These are phyloP conservation scores for Antheraea assamensis DNA, from an alignment of 2,888 invertebrate genomes.

Conservation along the genomic window DNA sequence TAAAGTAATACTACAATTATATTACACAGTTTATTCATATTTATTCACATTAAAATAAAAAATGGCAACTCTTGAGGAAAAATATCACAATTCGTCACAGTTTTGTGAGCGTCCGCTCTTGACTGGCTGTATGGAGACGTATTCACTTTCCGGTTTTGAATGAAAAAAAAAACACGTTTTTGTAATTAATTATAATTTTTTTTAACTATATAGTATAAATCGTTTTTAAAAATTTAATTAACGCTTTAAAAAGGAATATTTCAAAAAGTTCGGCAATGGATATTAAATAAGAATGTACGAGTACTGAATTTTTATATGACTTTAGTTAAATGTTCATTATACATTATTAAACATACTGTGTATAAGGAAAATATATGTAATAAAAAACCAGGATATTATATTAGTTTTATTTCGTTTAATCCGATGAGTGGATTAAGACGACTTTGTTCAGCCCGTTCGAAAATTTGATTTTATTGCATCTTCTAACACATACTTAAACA, in stretches of 20 bases:
- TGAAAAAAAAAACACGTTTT: background rate
- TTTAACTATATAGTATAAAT: no score
- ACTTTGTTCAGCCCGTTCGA: no score
- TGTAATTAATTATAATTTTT: no score
- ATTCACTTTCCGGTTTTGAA: background rate
- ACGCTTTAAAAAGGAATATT: background rate
- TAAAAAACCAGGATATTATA: background rate
- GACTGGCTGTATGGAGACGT: background rate
- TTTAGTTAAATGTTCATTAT: background rate
- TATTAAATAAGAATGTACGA: no score
- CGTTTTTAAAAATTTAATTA: no score
- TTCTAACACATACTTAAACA: no score
- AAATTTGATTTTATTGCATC: no score
- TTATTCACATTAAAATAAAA: constrained; percentile 1
- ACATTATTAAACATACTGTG: background rate
- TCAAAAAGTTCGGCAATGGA: no score
- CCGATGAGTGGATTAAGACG: no score
- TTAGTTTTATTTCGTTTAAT: background rate
- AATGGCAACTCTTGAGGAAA: background rate
- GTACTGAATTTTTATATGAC: no score
- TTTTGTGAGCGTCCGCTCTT: background rate
- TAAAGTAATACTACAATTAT: background rate
- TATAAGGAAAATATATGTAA: background rate
- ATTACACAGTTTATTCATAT: background rate
- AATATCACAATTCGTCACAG: background rate